Percentiles rank a stretch among this genome's conserved stretches.
Conservation (phyloP, 2,888 invertebrate species). For the Nomada fucata region DNA sequence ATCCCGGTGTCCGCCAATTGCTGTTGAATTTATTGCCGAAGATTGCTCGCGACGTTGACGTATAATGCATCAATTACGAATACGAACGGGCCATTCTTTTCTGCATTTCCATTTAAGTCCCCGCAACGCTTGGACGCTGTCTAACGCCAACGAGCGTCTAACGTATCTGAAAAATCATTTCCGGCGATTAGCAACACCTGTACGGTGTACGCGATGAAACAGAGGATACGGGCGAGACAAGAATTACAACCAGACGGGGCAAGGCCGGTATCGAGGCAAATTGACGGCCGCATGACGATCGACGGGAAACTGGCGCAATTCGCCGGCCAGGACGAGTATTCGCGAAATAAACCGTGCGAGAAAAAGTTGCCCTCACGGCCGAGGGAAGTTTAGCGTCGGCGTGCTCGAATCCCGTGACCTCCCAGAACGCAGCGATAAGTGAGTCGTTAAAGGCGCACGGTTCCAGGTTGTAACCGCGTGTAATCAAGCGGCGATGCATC, state of each 20-base stretch:
- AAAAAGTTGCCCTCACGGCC: slow-evolving; percentile 13
- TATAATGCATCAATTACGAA: no score
- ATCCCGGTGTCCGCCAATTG: no score
- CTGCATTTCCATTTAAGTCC: neutral
- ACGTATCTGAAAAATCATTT: neutral
- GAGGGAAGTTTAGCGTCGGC: neutral
- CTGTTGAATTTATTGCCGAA: no score
- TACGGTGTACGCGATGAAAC: neutral
- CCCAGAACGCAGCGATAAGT: slow-evolving; percentile 72
- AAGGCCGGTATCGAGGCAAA: slow-evolving; percentile 7
- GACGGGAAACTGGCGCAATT: slow-evolving; percentile 21
- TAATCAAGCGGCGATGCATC: slow-evolving; percentile 58
- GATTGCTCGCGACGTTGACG: no score
- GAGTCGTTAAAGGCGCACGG: slow-evolving; percentile 70
- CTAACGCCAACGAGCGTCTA: slow-evolving; percentile 1
- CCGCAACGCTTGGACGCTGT: neutral
- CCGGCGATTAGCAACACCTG: slow-evolving; percentile 9
- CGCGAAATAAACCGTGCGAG: slow-evolving; percentile 25
- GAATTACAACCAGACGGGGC: slow-evolving; percentile 7
- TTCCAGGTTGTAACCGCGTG: slow-evolving; percentile 56
- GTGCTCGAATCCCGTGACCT: slow-evolving; percentile 65
- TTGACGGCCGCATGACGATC: slow-evolving; percentile 12
- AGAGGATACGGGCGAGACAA: neutral
- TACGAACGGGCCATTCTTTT: neutral
- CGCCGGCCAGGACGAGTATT: neutral